Percentiles rank a stretch among this genome's conserved stretches.
Evolutionary conservation across 1,140 invertebrate species (phyloP).

Genomic region (Aphelenchoides avenae): DNA sequence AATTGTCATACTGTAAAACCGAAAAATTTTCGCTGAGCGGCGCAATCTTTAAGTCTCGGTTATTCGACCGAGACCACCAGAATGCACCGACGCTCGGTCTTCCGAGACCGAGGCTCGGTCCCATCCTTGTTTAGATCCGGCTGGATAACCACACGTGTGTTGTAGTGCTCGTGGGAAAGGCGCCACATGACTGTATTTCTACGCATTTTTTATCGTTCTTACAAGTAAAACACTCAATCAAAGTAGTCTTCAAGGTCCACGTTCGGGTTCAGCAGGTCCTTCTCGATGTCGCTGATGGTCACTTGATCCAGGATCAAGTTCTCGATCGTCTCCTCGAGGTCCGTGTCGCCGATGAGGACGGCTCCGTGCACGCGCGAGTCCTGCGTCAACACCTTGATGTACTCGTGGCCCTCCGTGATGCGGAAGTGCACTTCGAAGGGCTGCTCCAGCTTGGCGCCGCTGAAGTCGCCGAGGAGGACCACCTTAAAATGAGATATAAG

Average conservation of each 20-base stretch:
- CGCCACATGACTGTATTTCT: no score
- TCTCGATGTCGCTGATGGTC: conserved; percentile 30
- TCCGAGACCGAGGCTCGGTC: no score
- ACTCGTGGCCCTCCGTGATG: conserved; percentile 29
- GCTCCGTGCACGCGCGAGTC: conserved; percentile 83
- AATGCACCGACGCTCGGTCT: no score
- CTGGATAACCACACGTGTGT: no score
- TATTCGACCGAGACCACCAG: no score
- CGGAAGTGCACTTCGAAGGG: conserved; percentile 33
- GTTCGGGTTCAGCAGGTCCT: conserved; percentile 23
- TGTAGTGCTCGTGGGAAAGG: no score
- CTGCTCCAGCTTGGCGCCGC: conserved; percentile 9
- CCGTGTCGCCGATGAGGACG: conserved; percentile 90
- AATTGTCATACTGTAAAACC: no score
- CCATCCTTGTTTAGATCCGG: no score
- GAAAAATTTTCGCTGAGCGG: no score
- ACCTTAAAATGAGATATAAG: conserved; percentile 18
- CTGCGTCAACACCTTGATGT: conserved; percentile 67
- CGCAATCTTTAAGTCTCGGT: no score
- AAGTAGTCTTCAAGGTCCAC: conserved; percentile 33
- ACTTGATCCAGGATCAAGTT: conserved; percentile 34
- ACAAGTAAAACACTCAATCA: conserved; percentile 18
- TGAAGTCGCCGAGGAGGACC: conserved; percentile 42
- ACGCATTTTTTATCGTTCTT: no score
- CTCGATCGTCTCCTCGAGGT: conserved; percentile 71